Evolutionary conservation across 2,888 invertebrate genomes (phyloP).

Genomic region (Slavum lentiscoides): DNA sequence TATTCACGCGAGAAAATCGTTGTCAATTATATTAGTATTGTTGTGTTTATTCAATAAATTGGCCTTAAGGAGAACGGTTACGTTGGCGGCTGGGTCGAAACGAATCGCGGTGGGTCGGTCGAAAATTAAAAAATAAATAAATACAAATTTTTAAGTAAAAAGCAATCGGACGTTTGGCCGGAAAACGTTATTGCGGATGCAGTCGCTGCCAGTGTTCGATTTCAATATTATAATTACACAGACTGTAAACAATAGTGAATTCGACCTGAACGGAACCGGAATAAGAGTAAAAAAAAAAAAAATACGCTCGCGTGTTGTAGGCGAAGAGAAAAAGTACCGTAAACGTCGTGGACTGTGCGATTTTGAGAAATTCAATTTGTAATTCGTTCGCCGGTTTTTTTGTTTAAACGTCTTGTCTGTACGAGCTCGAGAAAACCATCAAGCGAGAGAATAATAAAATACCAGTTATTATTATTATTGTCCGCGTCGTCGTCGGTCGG

Average conservation of each 20-base stretch:
- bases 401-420: neutral
- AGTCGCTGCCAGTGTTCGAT: neutral
- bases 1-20: too few species aligned
- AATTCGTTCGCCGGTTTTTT: slow-evolving; percentile 6
- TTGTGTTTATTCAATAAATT: too few species aligned
- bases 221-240: slow-evolving; percentile 34
- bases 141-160: slow-evolving; percentile 22
- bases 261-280: neutral
- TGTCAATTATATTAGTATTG: too few species aligned
- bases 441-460: too few species aligned
- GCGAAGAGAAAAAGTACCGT: neutral
- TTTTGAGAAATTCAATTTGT: neutral
- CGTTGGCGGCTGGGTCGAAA: neutral
- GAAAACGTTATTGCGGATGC: slow-evolving; percentile 6
- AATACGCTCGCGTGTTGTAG: neutral
- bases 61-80: too few species aligned
- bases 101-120: neutral
- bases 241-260: slow-evolving; percentile 35
- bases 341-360: neutral
- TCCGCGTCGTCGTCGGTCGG: too few species aligned
- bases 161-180: slow-evolving; percentile 1
- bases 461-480: too few species aligned
- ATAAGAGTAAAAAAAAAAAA: neutral
- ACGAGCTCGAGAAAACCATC: too few species aligned
- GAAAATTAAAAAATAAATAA: neutral